Evolutionary conservation across 2,113 vertebrate genomes (phyloP).

Genomic region (Sarotherodon lohbergeri): DNA sequence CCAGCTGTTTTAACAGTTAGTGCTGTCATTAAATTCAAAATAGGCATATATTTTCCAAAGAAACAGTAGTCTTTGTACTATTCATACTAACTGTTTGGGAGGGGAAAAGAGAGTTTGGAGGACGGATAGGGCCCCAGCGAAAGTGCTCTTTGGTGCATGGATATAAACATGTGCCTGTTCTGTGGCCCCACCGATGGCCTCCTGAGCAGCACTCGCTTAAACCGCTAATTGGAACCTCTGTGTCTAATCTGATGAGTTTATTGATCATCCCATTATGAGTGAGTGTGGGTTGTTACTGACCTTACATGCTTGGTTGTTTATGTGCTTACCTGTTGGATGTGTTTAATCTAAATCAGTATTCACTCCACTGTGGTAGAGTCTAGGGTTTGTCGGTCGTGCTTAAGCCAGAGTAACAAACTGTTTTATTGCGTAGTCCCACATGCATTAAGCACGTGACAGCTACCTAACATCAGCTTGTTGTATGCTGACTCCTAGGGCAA

Average conservation of each 20-base stretch:
- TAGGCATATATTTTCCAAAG: neutral
- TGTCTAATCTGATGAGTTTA: slow-evolving; percentile 34
- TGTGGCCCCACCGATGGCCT: neutral
- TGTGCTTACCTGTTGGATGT: neutral
- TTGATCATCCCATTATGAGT: slow-evolving; percentile 29
- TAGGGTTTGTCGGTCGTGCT: neutral
- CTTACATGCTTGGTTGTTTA: neutral
- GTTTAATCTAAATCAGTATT: neutral
- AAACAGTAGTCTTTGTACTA: neutral
- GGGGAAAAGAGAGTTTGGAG: neutral
- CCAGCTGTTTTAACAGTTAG: neutral
- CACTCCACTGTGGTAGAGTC: neutral
- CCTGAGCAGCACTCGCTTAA: slow-evolving; percentile 9
- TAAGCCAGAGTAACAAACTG: neutral
- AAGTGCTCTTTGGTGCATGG: neutral
- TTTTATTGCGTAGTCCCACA: neutral
- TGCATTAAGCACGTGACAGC: neutral
- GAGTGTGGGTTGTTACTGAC: slow-evolving; percentile 5
- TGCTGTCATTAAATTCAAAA: neutral
- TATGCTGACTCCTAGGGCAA: neutral
- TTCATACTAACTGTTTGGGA: neutral
- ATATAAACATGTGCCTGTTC: neutral
- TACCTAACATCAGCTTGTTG: neutral
- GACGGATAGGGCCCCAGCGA: neutral
- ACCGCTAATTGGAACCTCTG: slow-evolving; percentile 37